Conservation (phyloP, 2,888 invertebrate species). For the Campoplex nolae region DNA sequence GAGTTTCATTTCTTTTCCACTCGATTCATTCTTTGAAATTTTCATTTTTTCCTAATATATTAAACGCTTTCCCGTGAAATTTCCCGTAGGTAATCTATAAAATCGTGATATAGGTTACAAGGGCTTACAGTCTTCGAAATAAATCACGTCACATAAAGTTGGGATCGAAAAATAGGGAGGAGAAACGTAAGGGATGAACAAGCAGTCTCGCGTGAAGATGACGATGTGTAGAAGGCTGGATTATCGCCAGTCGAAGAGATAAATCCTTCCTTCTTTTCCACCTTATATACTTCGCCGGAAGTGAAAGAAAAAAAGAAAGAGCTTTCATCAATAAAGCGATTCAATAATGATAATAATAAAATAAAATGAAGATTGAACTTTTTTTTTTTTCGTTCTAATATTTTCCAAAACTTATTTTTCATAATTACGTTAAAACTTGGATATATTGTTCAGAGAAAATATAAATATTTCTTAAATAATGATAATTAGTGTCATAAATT, state of each 20-base stretch:
- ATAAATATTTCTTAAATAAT: background rate
- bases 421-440: too few relatives aligned
- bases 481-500: background rate
- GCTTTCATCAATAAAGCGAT: slow-evolving; percentile 24
- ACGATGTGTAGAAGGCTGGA: slow-evolving; percentile 35
- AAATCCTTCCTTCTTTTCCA: slow-evolving; percentile 33
- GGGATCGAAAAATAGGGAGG: slow-evolving; percentile 34
- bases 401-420: background rate
- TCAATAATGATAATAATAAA: background rate
- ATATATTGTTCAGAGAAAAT: too few relatives aligned
- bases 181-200: slow-evolving; percentile 26
- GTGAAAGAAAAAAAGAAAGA: slow-evolving; percentile 25
- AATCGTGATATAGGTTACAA: slow-evolving; percentile 43
- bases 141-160: slow-evolving; percentile 49
- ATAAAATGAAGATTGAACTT: background rate
- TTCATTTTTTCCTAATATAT: background rate
- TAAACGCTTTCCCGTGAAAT: background rate
- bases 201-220: slow-evolving; percentile 32
- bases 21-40: background rate
- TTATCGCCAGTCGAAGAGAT: slow-evolving; percentile 37
- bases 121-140: slow-evolving; percentile 27
- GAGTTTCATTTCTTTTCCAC: background rate
- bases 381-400: background rate
- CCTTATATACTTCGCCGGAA: slow-evolving; percentile 13
- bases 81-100: slow-evolving; percentile 30